Evolutionary conservation across 2,113 vertebrate species (phyloP).

Genomic region (Embiotoca jacksoni): DNA sequence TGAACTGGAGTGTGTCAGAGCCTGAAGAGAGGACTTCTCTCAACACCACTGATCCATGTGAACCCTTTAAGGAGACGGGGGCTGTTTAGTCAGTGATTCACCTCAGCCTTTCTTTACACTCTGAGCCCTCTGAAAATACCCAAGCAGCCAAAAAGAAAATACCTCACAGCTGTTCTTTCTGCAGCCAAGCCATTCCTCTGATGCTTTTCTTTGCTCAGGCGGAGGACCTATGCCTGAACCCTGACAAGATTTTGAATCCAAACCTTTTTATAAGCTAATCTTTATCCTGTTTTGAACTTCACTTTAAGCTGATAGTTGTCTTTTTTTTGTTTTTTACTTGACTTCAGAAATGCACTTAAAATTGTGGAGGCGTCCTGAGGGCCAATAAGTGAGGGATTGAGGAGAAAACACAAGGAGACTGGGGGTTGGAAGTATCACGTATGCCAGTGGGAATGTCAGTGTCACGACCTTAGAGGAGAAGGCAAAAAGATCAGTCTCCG

Average conservation of each 20-base stretch:
- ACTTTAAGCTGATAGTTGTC: slow-evolving; percentile 3
- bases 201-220: slow-evolving; percentile 43
- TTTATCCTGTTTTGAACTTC: slow-evolving; percentile 29
- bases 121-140: slow-evolving; percentile 71
- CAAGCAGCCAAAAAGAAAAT: slow-evolving; percentile 80
- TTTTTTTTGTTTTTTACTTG: background rate
- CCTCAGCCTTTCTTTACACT: slow-evolving; percentile 68
- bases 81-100: slow-evolving; percentile 61
- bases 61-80: slow-evolving; percentile 47
- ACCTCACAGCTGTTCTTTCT: slow-evolving; percentile 79
- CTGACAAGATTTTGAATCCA: slow-evolving; percentile 16
- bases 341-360: slow-evolving; percentile 47
- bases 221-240: slow-evolving; percentile 17
- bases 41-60: slow-evolving; percentile 50
- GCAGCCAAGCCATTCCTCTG: slow-evolving; percentile 63
- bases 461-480: slow-evolving; percentile 81
- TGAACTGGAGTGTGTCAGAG: slow-evolving; percentile 20
- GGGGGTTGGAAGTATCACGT: slow-evolving; percentile 73
- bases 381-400: slow-evolving; percentile 53
- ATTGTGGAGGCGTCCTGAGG: slow-evolving; percentile 19
- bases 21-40: slow-evolving; percentile 40
- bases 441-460: slow-evolving; percentile 82
- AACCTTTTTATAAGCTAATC: slow-evolving; percentile 23
- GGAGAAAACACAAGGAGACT: slow-evolving; percentile 42
- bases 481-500: slow-evolving; percentile 76